These are phyloP conservation scores for Deroptyus accipitrinus DNA, from an alignment of 2,113 vertebrate species.

Conservation along the genomic window DNA sequence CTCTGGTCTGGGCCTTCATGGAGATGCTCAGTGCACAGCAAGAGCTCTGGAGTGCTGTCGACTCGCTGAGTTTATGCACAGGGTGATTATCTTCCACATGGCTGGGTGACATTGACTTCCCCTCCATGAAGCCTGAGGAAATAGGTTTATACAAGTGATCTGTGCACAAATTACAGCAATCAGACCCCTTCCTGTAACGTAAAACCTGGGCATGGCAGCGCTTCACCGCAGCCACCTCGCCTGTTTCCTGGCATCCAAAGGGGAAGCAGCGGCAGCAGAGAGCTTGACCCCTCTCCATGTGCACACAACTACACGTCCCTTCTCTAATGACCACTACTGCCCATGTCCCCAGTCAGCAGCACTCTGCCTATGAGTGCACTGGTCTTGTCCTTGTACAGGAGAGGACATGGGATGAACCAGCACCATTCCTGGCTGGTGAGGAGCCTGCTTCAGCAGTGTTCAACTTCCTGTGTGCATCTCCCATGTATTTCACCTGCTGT, in stretches of 20 bases:
- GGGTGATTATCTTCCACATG: not conserved
- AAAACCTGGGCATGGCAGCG: not conserved
- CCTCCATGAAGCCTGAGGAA: not conserved
- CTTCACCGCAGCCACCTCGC: accelerated
- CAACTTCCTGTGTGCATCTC: not conserved
- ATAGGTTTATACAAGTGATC: not conserved
- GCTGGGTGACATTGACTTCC: not conserved
- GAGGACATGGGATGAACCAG: not conserved
- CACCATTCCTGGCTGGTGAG: accelerated
- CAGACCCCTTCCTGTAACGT: not conserved
- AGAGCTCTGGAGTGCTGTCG: not conserved
- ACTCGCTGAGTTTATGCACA: not conserved
- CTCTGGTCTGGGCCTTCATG: not conserved
- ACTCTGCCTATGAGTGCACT: accelerated
- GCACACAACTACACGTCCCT: not conserved
- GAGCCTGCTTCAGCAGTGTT: accelerated
- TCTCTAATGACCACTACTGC: not conserved
- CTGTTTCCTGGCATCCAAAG: not conserved
- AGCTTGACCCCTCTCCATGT: not conserved
- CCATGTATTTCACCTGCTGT: not conserved
- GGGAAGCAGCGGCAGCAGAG: not conserved
- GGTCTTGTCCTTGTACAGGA: accelerated
- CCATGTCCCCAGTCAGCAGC: not conserved
- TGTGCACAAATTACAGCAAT: not conserved
- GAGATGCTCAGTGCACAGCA: not conserved